Evolutionary conservation across 2,888 invertebrate species (phyloP).

Genomic region (Melanostoma mellinum): DNA sequence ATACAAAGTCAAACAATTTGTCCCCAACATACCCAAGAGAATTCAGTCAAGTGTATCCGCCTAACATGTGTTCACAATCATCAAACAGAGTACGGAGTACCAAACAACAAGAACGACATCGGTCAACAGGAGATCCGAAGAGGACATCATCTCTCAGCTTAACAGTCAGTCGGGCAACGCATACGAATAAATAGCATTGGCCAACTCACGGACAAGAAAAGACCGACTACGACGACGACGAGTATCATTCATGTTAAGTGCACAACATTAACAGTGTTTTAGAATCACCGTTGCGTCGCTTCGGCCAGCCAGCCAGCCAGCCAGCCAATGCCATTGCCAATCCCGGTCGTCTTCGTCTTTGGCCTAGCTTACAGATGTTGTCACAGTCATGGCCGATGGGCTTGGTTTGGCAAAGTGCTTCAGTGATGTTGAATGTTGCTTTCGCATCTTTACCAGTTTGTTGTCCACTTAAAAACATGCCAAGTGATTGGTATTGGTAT

Average conservation of each 20-base stretch:
- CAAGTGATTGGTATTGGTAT: constrained; percentile 62
- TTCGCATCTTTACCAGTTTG: not conserved
- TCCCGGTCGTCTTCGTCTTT: constrained; percentile 58
- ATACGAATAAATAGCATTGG: constrained; percentile 18
- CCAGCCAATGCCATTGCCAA: too few relatives aligned
- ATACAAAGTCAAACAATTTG: constrained; percentile 64
- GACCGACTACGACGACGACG: constrained; percentile 28
- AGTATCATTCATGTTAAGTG: constrained; percentile 72
- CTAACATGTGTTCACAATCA: constrained; percentile 65
- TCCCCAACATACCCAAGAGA: constrained; percentile 66
- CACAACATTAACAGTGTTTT: constrained; percentile 72
- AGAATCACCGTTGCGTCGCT: constrained; percentile 38
- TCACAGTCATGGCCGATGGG: constrained; percentile 67
- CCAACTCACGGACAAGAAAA: constrained; percentile 1
- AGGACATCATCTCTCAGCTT: constrained; percentile 10
- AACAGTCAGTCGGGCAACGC: constrained; percentile 22
- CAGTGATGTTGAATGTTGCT: constrained; percentile 4
- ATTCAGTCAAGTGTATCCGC: constrained; percentile 58
- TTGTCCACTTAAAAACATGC: constrained; percentile 43
- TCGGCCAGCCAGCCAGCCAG: too few relatives aligned
- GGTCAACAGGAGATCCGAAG: constrained; percentile 18
- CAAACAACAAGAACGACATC: constrained; percentile 26
- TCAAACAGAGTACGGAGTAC: constrained; percentile 3
- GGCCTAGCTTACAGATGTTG: constrained; percentile 66
- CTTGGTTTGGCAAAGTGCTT: constrained; percentile 22